phyloP scores from a whole-genome alignment of 37 sponge, comb jelly and placozoan species.

The Mnemiopsis leidyi region DNA sequence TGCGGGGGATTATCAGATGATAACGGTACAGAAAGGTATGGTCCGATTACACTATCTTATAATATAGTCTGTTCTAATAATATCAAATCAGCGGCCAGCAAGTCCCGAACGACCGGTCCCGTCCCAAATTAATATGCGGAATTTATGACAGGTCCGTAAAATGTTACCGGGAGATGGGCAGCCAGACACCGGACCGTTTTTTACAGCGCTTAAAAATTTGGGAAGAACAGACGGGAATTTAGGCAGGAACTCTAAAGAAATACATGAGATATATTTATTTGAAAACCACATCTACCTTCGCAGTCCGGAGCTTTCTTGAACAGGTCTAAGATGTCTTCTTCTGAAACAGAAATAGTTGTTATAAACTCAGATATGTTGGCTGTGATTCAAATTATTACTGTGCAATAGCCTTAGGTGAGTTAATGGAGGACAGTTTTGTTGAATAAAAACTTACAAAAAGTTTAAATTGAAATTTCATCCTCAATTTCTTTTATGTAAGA shows the following conservation, averaged over 20 bases:
- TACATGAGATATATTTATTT: too few species aligned
- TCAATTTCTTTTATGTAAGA: not conserved
- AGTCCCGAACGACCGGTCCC: not conserved
- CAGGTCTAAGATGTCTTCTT: conserved; percentile 36
- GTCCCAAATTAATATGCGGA: not conserved
- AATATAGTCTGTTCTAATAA: conserved; percentile 17
- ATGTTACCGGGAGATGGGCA: not conserved
- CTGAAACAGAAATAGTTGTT: not conserved
- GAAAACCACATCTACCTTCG: too few species aligned
- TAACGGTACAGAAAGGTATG: not conserved
- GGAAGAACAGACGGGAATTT: too few species aligned
- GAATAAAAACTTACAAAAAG: not conserved
- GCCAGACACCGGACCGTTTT: not conserved
- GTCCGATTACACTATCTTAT: not conserved
- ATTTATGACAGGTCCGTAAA: not conserved
- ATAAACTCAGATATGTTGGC: not conserved
- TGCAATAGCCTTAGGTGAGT: not conserved
- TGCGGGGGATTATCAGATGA: not conserved
- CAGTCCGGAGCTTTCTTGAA: conserved; percentile 35
- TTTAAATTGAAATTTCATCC: not conserved
- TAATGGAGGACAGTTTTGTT: not conserved
- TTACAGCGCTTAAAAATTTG: not conserved
- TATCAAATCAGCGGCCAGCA: conserved; percentile 25
- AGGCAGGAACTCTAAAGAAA: too few species aligned
- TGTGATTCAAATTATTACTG: not conserved